Evolutionary conservation across 2,888 invertebrate species (phyloP), one percentile per base, ranked within the genome.

Genomic region (Ametastegia equiseti): DNA sequence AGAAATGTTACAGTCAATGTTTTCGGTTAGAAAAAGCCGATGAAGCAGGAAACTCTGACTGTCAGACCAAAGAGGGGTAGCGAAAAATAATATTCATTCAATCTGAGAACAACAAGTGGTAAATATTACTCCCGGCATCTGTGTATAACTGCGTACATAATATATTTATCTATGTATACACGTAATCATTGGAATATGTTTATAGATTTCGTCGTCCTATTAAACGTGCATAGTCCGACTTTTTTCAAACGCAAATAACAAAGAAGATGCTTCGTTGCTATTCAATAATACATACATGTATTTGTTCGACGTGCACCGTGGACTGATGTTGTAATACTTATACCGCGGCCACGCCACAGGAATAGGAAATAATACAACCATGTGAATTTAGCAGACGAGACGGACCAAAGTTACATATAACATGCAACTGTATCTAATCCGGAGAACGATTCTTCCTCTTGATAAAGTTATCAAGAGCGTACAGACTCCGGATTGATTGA

Each of bases 221-320:
- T 3, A 39, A 15, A 67, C 19, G 39, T 39, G 65, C 19, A 19
- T 39, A 39, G 39, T 19, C 19, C 39, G 23, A 33, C 3, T 39
- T 67, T 39, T 6, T 67, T 67, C 13, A 19, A 67, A 36, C 39
- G 65, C 65, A 23, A 67, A 67, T 67, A 39, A 39, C 65, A 67
- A 67, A 67, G 19, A 39, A 65, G 39, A 67, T 60, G 60, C 60
- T 60, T 60, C 60, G 60, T 60, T 60, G 11, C 30, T 60, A 15
- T 15, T 60, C 30, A 60, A 30, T 60, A 30, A 60, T 60, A 60
- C 23, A 30, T 60, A 30, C 30, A 27, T 30, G 11, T 30, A 60
- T 30, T 15, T 30, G 23, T 60, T 42, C 42, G 42, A 42, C 5
- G 42, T 9, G 9, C 5, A 42, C 9, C 42, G 13, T 23, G 30